phyloP scores from a whole-genome alignment of 2,888 invertebrate genomes.

The Mythimna loreyi region DNA sequence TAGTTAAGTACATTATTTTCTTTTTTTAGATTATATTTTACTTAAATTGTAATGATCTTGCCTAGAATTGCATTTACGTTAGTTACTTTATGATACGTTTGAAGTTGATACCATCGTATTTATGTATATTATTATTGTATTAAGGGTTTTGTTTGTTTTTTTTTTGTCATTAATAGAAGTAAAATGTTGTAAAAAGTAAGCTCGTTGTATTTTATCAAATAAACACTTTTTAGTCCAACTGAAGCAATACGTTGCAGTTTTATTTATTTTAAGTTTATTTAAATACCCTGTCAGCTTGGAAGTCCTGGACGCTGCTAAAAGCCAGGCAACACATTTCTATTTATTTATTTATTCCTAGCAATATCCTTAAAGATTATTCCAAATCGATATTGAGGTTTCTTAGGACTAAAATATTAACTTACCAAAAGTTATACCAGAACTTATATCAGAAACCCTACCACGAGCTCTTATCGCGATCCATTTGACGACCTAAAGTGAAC shows the following conservation, averaged over 20 bases:
- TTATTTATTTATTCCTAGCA: no score
- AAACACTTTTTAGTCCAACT: conserved; percentile 91
- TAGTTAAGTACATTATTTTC: conserved; percentile 75
- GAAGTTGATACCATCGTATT: conserved; percentile 90
- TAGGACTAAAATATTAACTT: no score
- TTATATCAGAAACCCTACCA: background rate
- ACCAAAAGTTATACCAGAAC: no score
- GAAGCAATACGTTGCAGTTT: conserved; percentile 88
- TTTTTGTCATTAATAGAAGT: conserved; percentile 90
- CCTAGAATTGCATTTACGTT: conserved; percentile 90
- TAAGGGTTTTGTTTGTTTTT: conserved; percentile 90
- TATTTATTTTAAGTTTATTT: conserved; percentile 69
- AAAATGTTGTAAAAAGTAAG: conserved; percentile 91
- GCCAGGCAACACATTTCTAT: no score
- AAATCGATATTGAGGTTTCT: no score
- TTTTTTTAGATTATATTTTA: conserved; percentile 82
- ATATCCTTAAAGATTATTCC: no score
- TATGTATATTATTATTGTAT: conserved; percentile 90
- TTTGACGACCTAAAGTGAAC: no score
- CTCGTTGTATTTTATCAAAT: conserved; percentile 91
- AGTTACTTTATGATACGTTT: conserved; percentile 87
- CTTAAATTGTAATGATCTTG: conserved; percentile 87
- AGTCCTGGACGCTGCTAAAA: background rate
- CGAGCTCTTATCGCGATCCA: no score
- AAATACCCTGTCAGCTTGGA: conserved; percentile 2